phyloP scores from a whole-genome alignment of 2,888 invertebrate species.

The Drosophila recens region DNA sequence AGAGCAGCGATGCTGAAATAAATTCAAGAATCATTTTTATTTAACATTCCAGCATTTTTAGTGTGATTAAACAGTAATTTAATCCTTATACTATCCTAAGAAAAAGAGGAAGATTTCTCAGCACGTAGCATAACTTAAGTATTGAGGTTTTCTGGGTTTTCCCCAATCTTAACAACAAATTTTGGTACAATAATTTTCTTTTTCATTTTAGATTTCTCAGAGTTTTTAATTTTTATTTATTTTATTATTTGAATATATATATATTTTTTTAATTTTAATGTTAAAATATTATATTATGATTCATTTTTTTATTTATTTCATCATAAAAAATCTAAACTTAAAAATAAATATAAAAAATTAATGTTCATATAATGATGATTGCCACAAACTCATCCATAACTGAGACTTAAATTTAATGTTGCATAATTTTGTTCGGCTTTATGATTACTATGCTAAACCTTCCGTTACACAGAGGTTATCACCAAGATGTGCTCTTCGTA shows the following conservation, averaged over 20 bases:
- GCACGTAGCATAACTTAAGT: too few species aligned
- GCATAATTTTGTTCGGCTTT: slow-evolving; percentile 8
- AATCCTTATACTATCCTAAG: neutral
- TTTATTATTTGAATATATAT: too few species aligned
- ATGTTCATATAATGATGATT: neutral
- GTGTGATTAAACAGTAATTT: neutral
- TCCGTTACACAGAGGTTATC: neutral
- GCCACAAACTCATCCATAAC: neutral
- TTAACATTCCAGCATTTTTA: neutral
- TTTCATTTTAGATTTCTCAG: too few species aligned
- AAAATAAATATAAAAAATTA: neutral
- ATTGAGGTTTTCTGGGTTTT: too few species aligned
- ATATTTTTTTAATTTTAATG: too few species aligned
- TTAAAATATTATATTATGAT: too few species aligned
- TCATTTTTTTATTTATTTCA: too few species aligned
- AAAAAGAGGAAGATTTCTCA: neutral
- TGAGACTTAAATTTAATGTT: slow-evolving; percentile 11
- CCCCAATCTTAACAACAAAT: too few species aligned
- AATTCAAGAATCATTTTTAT: slow-evolving; percentile 7
- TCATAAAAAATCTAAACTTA: too few species aligned
- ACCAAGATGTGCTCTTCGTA: neutral
- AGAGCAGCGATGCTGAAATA: slow-evolving; percentile 8
- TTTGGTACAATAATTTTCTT: too few species aligned
- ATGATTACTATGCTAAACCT: slow-evolving; percentile 4
- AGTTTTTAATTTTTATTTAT: too few species aligned